Conservation (phyloP, 1,140 invertebrate species). For the Trissolcus basalis region DNA sequence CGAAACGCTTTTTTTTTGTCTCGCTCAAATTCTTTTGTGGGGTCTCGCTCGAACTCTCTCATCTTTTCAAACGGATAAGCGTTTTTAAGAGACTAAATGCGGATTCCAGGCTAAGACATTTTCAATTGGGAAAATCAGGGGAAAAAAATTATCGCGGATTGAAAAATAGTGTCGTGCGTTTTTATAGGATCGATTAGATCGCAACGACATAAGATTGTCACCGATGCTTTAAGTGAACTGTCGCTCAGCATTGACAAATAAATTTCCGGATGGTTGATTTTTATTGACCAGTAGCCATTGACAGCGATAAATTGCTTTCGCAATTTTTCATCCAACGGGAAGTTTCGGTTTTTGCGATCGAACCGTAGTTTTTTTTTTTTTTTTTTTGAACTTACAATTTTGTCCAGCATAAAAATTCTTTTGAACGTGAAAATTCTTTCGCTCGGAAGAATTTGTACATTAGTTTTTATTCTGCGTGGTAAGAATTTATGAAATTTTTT, state of each 20-base stretch:
- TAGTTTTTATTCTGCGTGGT: too few relatives aligned
- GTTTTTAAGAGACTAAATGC: conserved; percentile 1
- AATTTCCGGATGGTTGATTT: conserved; percentile 27
- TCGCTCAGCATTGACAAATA: conserved; percentile 34
- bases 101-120: too few relatives aligned
- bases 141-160: conserved; percentile 9
- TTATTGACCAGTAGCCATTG: conserved; percentile 28
- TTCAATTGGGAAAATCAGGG: neutral
- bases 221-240: conserved; percentile 8
- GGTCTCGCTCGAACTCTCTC: too few relatives aligned
- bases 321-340: conserved; percentile 26
- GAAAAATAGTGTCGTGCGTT: neutral
- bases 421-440: too few relatives aligned
- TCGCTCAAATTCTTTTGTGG: conserved; percentile 11
- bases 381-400: too few relatives aligned
- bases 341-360: neutral
- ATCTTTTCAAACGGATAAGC: too few relatives aligned
- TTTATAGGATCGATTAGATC: too few relatives aligned
- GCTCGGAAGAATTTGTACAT: too few relatives aligned
- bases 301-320: conserved; percentile 34
- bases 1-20: conserved; percentile 18
- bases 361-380: neutral
- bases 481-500: too few relatives aligned
- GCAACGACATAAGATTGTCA: too few relatives aligned
- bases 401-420: too few relatives aligned